Percentiles rank a stretch among this genome's conserved stretches.
Evolutionary conservation across 2,113 vertebrate species (phyloP).

Genomic region (Indicator indicator): DNA sequence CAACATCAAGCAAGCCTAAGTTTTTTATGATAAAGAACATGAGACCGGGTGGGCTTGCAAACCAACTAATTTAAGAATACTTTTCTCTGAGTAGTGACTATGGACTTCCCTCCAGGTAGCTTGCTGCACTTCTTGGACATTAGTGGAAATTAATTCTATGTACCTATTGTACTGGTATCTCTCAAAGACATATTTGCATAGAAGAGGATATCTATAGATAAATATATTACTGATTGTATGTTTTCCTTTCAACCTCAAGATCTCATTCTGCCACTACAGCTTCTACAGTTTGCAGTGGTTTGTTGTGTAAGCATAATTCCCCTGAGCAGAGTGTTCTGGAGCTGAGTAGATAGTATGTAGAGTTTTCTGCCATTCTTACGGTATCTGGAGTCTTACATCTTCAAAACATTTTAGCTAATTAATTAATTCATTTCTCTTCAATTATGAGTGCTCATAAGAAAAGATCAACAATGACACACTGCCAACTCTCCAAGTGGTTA

Average conservation of each 20-base stretch:
- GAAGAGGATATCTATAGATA: neutral
- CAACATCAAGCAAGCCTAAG: neutral
- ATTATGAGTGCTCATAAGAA: constrained; percentile 21
- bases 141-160: neutral
- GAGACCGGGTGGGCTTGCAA: neutral
- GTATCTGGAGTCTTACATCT: neutral
- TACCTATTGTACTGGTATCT: fast-evolving
- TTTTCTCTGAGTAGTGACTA: neutral
- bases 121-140: neutral
- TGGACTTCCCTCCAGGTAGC: neutral
- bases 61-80: neutral
- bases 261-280: neutral
- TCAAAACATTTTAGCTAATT: constrained; percentile 49
- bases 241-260: neutral
- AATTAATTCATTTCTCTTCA: constrained; percentile 37
- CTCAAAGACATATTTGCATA: neutral
- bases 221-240: neutral
- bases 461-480: constrained; percentile 19
- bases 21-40: neutral
- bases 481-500: constrained; percentile 17
- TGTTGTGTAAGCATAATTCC: neutral
- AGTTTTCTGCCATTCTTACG: neutral
- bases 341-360: neutral
- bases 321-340: neutral
- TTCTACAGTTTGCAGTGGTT: neutral